These are phyloP conservation scores for Atrina japonica DNA, from an alignment of 2,888 invertebrate species.

Conservation along the genomic window DNA sequence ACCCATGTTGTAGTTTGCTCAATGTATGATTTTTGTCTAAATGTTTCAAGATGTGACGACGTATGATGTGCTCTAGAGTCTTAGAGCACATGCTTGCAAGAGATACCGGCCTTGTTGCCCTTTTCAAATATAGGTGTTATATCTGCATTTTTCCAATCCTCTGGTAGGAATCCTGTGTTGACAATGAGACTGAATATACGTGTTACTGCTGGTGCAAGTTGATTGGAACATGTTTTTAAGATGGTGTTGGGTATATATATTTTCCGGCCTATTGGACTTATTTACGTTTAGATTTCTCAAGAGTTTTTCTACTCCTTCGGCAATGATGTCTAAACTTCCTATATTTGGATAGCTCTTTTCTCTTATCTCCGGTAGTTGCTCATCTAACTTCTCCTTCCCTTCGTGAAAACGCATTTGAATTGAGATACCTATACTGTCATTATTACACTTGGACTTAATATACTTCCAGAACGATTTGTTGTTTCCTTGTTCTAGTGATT, in stretches of 20 bases:
- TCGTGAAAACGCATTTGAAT: too few relatives aligned
- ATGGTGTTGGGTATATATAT: background rate
- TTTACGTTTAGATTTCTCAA: slow-evolving; percentile 8
- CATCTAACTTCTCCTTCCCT: too few relatives aligned
- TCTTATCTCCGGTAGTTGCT: background rate
- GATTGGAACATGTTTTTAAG: background rate
- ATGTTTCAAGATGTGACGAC: too few relatives aligned
- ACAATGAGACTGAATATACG: background rate
- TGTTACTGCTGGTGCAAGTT: slow-evolving; percentile 10
- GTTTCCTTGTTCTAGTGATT: slow-evolving; percentile 3
- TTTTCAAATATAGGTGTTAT: slow-evolving; percentile 8
- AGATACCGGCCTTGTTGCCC: slow-evolving; percentile 16
- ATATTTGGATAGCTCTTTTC: background rate
- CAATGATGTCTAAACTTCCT: background rate
- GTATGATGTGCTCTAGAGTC: too few relatives aligned
- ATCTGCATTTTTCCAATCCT: slow-evolving; percentile 12
- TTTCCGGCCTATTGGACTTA: slow-evolving; percentile 1
- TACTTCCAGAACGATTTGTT: slow-evolving; percentile 26
- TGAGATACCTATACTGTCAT: too few relatives aligned
- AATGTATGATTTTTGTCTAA: too few relatives aligned
- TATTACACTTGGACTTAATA: slow-evolving; percentile 13
- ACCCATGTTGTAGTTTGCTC: too few relatives aligned
- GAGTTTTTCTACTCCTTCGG: slow-evolving; percentile 1
- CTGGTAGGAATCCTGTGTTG: background rate
- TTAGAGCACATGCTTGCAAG: slow-evolving; percentile 8